Evolutionary conservation across 2,113 vertebrate genomes (phyloP).

Genomic region (Mus pahari): DNA sequence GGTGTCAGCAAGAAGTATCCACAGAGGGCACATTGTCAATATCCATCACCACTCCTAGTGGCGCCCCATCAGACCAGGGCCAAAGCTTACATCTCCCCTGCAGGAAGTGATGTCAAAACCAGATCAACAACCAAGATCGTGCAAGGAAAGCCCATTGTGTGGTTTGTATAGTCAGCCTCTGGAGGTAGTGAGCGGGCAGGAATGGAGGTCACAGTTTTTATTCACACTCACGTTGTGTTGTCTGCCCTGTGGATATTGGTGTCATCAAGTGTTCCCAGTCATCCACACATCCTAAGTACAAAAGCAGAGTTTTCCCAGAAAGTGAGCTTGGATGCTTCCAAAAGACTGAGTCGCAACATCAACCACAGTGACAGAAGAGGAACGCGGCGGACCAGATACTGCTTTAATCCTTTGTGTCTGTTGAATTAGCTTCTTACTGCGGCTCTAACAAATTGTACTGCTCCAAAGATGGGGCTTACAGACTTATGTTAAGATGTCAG

Average conservation of each 20-base stretch:
- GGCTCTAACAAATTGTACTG: neutral
- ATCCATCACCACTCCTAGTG: neutral
- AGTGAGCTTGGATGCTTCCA: slow-evolving; percentile 8
- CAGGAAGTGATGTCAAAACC: neutral
- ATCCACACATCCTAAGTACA: neutral
- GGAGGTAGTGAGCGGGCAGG: neutral
- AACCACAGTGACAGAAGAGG: neutral
- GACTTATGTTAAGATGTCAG: neutral
- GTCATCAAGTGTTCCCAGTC: neutral
- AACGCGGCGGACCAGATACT: neutral
- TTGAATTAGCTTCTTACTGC: neutral
- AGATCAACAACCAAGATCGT: neutral
- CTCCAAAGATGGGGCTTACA: neutral
- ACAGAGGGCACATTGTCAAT: neutral
- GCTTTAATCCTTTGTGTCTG: neutral
- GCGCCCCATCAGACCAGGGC: neutral
- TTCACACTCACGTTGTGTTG: neutral
- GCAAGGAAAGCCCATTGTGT: neutral
- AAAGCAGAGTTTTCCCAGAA: slow-evolving; percentile 19
- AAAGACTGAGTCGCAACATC: neutral
- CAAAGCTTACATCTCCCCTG: neutral
- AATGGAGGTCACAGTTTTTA: neutral
- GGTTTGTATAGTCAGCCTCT: neutral
- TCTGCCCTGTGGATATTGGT: neutral
- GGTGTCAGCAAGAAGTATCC: neutral